Base-by-base conservation (phyloP, 53 echinoderm and acorn worm genomes). In the Glandiceps talaboti region DNA sequence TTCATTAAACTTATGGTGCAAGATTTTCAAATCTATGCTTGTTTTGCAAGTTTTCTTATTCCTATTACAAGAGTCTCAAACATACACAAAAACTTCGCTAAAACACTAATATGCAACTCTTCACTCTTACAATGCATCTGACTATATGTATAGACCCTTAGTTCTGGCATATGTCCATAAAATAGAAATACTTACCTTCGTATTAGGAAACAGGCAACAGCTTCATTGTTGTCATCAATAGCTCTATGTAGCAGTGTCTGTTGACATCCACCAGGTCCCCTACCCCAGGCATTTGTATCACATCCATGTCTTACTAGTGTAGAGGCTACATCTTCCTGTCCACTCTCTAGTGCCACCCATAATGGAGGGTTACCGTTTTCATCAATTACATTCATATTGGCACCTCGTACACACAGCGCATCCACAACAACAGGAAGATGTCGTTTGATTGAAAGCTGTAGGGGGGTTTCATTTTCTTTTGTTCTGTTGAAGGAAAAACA, bases 281-380 rank as follows among this genome's bases (percentile, higher is more conserved):
- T 33, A 30, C 85, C 82, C 97, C 97, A 93, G 0, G 87, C 93
- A 20, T 90, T 97, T 0, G 93, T 93, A 73, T 97, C 97, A 80
- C 96, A 97, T 30, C 97, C 97, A 82, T 97, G 93, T 27, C 96
- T 82, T 75, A 96, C 97, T 87, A 96, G 82, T 1, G 93, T 96
- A 1, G 97, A 96, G 27, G 97, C 97, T 1, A 96, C 93, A 79
- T 97, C 97, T 73, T 97, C 97, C 78, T 97, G 97, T 28, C 91
- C 91, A 25, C 89, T 93, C 84, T 93, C 93, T 32, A 97, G 81
- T 14, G 97, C 97, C 27, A 90, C 81, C 97, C 97, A 97, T 14
- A 97, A 83, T 28, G 97, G 97, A 20, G 91, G 87, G 77, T 97
- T 93, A 26, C 97, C 93, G 14, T 85, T 82, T 84, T 97, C 93